These are phyloP conservation scores for Latrodectus geometricus DNA, from an alignment of 1,140 invertebrate genomes.

Conservation along the genomic window DNA sequence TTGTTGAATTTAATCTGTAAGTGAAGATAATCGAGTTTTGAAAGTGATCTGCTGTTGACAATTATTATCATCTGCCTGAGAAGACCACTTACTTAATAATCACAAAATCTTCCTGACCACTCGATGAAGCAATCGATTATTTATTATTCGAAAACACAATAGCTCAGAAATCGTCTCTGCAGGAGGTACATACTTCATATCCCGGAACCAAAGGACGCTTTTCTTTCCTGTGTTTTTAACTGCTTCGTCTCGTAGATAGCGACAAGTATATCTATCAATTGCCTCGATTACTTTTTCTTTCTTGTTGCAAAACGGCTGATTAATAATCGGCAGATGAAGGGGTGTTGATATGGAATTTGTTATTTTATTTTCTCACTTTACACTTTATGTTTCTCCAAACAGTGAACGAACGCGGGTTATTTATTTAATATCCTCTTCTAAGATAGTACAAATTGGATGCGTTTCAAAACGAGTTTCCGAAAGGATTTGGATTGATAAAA, in stretches of 20 bases:
- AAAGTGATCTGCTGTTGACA: slow-evolving; percentile 3
- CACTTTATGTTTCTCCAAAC: no score
- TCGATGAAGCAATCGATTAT: slow-evolving; percentile 36
- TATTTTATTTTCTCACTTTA: no score
- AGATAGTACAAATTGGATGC: no score
- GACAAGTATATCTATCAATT: background rate
- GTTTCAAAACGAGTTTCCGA: no score
- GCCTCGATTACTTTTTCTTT: background rate
- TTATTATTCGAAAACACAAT: slow-evolving; percentile 14
- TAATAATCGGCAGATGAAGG: no score
- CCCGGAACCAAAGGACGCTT: slow-evolving; percentile 14
- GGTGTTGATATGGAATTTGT: no score
- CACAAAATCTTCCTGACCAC: background rate
- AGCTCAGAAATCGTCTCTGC: slow-evolving; percentile 35
- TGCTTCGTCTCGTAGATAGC: slow-evolving; percentile 1
- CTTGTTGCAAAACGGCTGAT: background rate
- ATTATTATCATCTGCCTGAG: background rate
- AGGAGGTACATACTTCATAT: slow-evolving; percentile 38
- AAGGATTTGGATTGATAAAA: no score
- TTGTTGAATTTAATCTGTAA: background rate
- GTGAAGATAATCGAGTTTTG: background rate
- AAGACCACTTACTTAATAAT: slow-evolving; percentile 25
- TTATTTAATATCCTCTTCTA: no score
- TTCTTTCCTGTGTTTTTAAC: slow-evolving; percentile 3
- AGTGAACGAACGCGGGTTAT: no score